Percentiles rank a stretch among this genome's conserved stretches.
phyloP scores from a whole-genome alignment of 1,140 invertebrate genomes.

The Zaprionus taronus region DNA sequence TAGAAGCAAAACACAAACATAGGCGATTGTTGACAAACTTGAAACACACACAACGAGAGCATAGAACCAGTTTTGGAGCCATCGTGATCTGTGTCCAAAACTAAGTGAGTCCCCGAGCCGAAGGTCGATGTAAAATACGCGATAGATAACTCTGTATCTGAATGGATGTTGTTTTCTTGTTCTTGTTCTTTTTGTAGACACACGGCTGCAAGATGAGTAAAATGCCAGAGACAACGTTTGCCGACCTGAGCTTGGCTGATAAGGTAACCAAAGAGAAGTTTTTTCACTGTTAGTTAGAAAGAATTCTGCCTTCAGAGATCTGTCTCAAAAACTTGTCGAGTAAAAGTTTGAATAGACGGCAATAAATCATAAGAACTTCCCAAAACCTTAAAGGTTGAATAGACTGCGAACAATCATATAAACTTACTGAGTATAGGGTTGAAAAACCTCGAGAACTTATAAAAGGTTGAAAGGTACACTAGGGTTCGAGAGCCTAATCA shows the following conservation, averaged over 20 bases:
- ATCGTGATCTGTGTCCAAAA: conserved; percentile 15
- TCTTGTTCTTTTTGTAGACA: conserved; percentile 13
- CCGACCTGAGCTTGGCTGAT: conserved; percentile 77
- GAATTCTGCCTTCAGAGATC: background rate
- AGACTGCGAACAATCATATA: background rate
- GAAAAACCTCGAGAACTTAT: background rate
- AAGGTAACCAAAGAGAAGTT: conserved; percentile 56
- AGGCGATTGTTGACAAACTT: conserved; percentile 49
- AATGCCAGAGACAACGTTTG: conserved; percentile 74
- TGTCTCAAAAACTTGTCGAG: background rate
- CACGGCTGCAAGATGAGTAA: conserved; percentile 59
- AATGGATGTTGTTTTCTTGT: conserved; percentile 12
- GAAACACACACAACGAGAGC: conserved; percentile 27
- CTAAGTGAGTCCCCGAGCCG: conserved; percentile 54
- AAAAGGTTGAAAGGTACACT: background rate
- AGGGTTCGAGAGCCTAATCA: background rate
- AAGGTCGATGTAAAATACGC: conserved; percentile 56
- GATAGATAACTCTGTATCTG: conserved; percentile 13
- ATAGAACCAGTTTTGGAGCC: conserved; percentile 65
- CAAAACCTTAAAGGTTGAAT: no score
- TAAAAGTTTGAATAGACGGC: no score
- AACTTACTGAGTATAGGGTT: no score
- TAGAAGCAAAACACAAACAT: conserved; percentile 27
- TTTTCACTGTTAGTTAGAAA: background rate
- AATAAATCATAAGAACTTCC: no score